Evolutionary conservation across 2,113 vertebrate genomes (phyloP), one percentile per base, ranked within the genome.

Genomic region (Pseudorectes ferrugineus): DNA sequence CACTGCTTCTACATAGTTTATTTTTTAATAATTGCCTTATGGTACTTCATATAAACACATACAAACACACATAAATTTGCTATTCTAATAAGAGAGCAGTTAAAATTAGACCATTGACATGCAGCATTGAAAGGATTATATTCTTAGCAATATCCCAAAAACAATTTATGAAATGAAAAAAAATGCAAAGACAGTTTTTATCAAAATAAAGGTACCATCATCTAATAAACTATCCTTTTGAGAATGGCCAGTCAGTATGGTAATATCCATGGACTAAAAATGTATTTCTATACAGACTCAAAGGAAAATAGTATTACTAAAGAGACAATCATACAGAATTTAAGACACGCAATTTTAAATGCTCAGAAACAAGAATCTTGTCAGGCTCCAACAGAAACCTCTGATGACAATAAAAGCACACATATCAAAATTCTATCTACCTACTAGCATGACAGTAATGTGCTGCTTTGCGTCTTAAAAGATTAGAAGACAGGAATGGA

Each of bases 81-180:
- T n/a, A 61, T 74, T 94, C 88, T 89, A 79, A 21, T 68, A 97
- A 93, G 45, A 89, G 1, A 82, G 43, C 19, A 68, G 51, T 89
- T 96, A 95, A 96, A 97, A 92, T 76, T 66, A 83, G 87, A 93
- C 77, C 35, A 95, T 13, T 65, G 79, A 95, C 89, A 97, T 87
- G 70, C 42, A 94, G 79, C 78, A 96, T 15, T 87, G 73, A 78
- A 95, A 88, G 93, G 78, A 96, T 96, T 97, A 95, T 91, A 96
- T 96, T 93, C 88, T 93, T 89, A 94, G 88, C 40, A 96, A 92
- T 87, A 97, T 81, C 65, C 80, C 51, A 43, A 35, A 95, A 97
- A 81, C 43, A 94, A 97, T 97, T 97, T 94, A 95, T 90, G 81
- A 93, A 93, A 96, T 85, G 40, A 73, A 96, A 97, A 97, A 95